A percentile compares a stretch with the other conserved stretches of the same genome.
phyloP scores from a whole-genome alignment of 2,113 vertebrate genomes.

The Oreocharis arfaki region DNA sequence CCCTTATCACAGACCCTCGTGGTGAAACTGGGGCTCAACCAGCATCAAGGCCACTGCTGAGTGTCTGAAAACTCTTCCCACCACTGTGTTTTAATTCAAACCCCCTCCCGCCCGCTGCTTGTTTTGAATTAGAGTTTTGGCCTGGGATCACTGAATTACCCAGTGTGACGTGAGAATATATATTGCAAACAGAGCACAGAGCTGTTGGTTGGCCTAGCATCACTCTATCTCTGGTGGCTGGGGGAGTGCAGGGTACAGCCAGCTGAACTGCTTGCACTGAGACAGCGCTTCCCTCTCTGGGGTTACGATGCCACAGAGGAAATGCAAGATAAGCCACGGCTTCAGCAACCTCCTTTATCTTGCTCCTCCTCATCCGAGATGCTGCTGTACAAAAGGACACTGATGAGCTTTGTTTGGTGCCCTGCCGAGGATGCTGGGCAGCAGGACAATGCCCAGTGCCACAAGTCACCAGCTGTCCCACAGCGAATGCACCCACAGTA shows the following conservation, averaged over 20 bases:
- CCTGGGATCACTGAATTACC: neutral
- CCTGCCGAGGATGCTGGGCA: neutral
- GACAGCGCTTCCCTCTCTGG: neutral
- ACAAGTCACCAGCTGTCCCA: slow-evolving; percentile 41
- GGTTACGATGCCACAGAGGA: neutral
- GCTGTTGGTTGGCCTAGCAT: neutral
- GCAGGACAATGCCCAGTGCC: slow-evolving; percentile 22
- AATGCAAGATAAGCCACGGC: neutral
- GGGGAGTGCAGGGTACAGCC: neutral
- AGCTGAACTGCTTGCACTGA: neutral
- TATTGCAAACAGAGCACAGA: neutral
- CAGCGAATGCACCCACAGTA: neutral
- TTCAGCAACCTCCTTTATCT: neutral
- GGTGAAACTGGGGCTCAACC: neutral
- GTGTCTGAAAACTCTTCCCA: neutral
- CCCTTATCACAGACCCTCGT: neutral
- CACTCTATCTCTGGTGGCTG: neutral
- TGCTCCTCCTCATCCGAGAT: neutral
- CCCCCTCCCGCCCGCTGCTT: neutral
- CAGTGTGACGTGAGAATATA: fast-evolving
- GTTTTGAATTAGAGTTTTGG: neutral
- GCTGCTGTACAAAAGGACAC: neutral
- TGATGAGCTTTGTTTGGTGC: slow-evolving; percentile 14
- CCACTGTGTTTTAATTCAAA: neutral
- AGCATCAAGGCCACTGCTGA: neutral